Conservation (phyloP, 1,140 invertebrate species). For the Asobara japonica region DNA sequence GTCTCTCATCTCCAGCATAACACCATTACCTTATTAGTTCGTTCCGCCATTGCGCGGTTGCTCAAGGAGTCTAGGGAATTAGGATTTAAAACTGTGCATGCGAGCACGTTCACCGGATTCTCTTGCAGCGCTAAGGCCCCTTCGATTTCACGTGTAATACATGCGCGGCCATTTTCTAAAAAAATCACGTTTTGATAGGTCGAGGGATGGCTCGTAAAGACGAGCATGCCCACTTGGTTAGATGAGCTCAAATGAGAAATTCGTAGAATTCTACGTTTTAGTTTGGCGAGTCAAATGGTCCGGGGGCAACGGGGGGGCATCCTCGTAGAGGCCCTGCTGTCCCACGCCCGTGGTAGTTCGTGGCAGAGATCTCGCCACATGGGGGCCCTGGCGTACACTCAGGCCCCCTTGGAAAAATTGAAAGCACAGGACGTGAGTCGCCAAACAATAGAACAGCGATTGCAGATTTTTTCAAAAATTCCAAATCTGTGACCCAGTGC, state of each 20-base stretch:
- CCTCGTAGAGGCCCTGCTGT: not conserved
- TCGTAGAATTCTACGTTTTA: not conserved
- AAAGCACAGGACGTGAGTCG: conserved; percentile 21
- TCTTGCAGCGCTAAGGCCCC: too few relatives aligned
- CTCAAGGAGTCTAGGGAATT: too few relatives aligned
- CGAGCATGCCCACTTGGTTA: not conserved
- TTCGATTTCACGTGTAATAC: too few relatives aligned
- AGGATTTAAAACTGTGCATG: too few relatives aligned
- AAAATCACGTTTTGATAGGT: not conserved
- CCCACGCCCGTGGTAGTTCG: not conserved
- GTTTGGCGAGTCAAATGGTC: not conserved
- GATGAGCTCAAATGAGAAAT: not conserved
- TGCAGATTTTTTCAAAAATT: not conserved
- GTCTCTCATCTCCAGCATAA: not conserved
- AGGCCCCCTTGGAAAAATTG: conserved; percentile 12
- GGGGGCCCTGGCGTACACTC: conserved; percentile 12
- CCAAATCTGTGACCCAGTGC: too few relatives aligned
- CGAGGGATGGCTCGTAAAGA: not conserved
- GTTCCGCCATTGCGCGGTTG: too few relatives aligned
- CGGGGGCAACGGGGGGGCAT: not conserved
- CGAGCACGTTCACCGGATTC: too few relatives aligned
- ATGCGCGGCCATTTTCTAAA: not conserved
- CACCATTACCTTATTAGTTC: not conserved
- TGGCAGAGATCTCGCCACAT: conserved; percentile 17
- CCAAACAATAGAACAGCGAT: not conserved